Evolutionary conservation across 2,797 vertebrate genomes (phyloP).

Genomic region (Peromyscus attwateri): DNA sequence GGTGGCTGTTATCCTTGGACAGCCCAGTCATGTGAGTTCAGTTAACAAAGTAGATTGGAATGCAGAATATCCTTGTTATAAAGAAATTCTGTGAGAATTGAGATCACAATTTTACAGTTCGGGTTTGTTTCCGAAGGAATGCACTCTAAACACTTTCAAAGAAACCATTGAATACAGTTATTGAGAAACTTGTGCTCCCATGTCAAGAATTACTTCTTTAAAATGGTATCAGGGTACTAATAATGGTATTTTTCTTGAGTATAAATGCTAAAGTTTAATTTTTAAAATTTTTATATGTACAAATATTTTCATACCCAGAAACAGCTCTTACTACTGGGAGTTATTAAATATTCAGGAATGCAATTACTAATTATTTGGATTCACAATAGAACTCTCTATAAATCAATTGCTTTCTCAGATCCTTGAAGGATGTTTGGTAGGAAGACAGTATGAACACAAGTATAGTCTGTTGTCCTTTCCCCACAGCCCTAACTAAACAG

Average conservation of each 20-base stretch:
- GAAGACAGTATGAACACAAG: not conserved
- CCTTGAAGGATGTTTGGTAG: no score
- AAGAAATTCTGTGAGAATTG: not conserved
- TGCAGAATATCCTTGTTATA: no score
- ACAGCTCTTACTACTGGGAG: not conserved
- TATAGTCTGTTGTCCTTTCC: no score
- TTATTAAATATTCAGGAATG: not conserved
- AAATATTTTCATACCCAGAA: not conserved
- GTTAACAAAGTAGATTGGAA: not conserved
- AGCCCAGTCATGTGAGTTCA: not conserved
- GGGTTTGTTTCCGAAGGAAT: not conserved
- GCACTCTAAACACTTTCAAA: not conserved
- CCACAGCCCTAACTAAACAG: no score
- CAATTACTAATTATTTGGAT: no score
- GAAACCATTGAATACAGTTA: not conserved
- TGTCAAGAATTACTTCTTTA: not conserved
- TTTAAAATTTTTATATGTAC: not conserved
- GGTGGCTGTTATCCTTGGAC: not conserved
- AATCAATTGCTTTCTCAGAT: not conserved
- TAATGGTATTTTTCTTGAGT: not conserved
- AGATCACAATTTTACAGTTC: not conserved
- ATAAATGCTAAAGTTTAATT: not conserved
- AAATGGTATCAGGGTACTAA: not conserved
- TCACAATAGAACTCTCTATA: not conserved
- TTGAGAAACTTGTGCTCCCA: no score